phyloP scores from a whole-genome alignment of 53 echinoderm and acorn worm genomes.

The Crossaster papposus region DNA sequence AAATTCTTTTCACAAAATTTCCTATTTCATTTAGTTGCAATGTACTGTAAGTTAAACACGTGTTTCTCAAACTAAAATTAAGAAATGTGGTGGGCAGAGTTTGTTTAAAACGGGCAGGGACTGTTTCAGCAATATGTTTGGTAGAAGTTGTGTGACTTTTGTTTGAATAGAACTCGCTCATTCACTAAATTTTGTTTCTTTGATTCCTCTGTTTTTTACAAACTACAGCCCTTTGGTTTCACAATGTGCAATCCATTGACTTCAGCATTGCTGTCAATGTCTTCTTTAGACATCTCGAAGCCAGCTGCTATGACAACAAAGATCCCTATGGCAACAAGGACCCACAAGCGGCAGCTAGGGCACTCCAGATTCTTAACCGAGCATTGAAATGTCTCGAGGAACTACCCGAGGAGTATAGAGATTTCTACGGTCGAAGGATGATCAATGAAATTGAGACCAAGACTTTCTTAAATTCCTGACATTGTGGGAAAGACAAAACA shows the following conservation, averaged over 20 bases:
- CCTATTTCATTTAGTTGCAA: too few relatives aligned
- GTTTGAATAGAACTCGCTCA: background rate
- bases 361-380: constrained; percentile 85
- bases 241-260: constrained; percentile 86
- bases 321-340: constrained; percentile 98
- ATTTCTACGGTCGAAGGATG: constrained; percentile 96
- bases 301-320: constrained; percentile 83
- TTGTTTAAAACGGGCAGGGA: too few relatives aligned
- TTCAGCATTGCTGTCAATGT: constrained; percentile 98
- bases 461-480: constrained; percentile 58
- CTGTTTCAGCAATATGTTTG: too few relatives aligned
- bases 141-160: too few relatives aligned
- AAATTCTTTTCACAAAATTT: too few relatives aligned
- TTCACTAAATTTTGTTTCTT: background rate
- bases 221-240: constrained; percentile 80
- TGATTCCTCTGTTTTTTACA: background rate
- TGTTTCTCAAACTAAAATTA: too few relatives aligned
- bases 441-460: constrained; percentile 83
- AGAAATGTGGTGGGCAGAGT: too few relatives aligned
- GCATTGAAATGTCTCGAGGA: constrained; percentile 87
- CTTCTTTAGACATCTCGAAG: constrained; percentile 89
- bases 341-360: constrained; percentile 85
- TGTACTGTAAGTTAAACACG: too few relatives aligned
- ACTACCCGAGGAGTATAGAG: constrained; percentile 90
- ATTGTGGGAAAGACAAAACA: background rate